A percentile compares a stretch with the other conserved stretches of the same genome.
These are phyloP conservation scores for Danio jaintianensis DNA, from an alignment of 2,797 vertebrate genomes.

Conservation along the genomic window DNA sequence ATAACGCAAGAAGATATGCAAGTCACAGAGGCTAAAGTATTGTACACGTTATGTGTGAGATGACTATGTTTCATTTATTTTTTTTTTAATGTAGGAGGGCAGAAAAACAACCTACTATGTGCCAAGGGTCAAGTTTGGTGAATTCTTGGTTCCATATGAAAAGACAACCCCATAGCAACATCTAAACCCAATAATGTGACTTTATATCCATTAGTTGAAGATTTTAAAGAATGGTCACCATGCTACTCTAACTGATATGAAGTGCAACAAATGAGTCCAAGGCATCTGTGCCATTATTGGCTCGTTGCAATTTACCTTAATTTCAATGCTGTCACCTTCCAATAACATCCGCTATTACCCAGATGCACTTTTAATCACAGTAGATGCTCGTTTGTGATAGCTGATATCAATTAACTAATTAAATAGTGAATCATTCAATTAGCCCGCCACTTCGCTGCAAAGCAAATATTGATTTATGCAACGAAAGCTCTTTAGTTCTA, in stretches of 20 bases:
- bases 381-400: slow-evolving; percentile 34
- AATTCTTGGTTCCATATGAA: background rate
- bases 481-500: slow-evolving; percentile 20
- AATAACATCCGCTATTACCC: slow-evolving; percentile 16
- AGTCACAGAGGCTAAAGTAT: background rate
- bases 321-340: background rate
- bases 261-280: slow-evolving; percentile 2
- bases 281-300: slow-evolving; percentile 6
- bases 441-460: slow-evolving; percentile 7
- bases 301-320: slow-evolving; percentile 4
- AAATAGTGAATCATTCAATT: slow-evolving; percentile 39
- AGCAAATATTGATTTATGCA: slow-evolving; percentile 42
- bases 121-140: background rate
- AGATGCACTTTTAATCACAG: slow-evolving; percentile 48
- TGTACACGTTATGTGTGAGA: no score
- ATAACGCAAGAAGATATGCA: background rate
- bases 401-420: slow-evolving; percentile 35
- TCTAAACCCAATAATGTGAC: no score
- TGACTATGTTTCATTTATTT: background rate
- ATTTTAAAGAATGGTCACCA: background rate
- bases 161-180: no score
- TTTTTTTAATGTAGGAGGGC: background rate
- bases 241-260: slow-evolving; percentile 18
- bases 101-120: background rate
- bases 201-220: no score